Evolutionary conservation across 1,140 invertebrate genomes (phyloP), one percentile per base, ranked within the genome.

Genomic region (Pogonomyrmex californicus): DNA sequence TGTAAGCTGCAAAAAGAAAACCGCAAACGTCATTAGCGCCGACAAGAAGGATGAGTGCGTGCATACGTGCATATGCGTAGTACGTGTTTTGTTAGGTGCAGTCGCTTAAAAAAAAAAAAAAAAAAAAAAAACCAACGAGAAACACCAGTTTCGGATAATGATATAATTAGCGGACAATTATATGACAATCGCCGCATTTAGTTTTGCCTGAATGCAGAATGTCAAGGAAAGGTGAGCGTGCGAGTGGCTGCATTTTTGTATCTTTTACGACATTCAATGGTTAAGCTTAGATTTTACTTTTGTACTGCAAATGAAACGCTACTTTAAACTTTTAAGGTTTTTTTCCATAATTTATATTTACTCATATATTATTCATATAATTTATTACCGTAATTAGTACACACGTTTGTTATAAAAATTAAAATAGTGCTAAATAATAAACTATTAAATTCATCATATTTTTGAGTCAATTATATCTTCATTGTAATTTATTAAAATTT

Each of bases 1-100:
- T 90, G 81, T 86, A 83, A 49, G 85, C 94, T 94, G 94, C n/a
- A 94, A 78, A 44, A 73, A 83, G 23, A 78, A 51, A 79, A 60
- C 17, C 49, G 79, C 36, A 14, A 81, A 12, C 10, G 36, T 87
- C 36, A 86, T 90, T 90, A 89, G 23, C 1, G 41, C 23, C 30
- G 86, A 75, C 85, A 68, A 33, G 49, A 56, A 30, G 58, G n/a
- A 58, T 71, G 23, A 76, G 51, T 36, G 44, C 2, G 17, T n/a
- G 23, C 23, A 12, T 36, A 9, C n/a, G 17, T 10, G 36, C 5
- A 30, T 68, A 44, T 30, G 62, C 62, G 49, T 41, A 63, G 23
- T 23, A 23, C 23, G 23, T 23, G 23, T 23, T 23, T 23, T 23
- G 23, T 23, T 23, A 23, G 23, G 23, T 60, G 78, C 38, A n/a